Conservation (phyloP, 1,140 invertebrate genomes). For the Himalopsyche phryganea region DNA sequence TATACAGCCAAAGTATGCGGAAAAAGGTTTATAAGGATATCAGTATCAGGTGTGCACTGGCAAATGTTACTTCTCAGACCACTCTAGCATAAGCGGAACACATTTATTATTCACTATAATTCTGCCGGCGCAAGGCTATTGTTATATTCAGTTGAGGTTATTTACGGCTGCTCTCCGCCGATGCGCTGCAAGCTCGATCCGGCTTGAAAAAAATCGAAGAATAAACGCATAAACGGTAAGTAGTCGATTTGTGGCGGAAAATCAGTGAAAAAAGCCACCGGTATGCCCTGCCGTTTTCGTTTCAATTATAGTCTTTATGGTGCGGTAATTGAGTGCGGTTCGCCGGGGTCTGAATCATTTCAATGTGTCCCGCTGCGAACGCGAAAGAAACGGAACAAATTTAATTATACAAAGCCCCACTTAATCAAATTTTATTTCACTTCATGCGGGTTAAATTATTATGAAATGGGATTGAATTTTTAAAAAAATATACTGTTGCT, state of each 20-base stretch:
- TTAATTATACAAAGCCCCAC: no score
- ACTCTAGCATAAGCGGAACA: constrained; percentile 1
- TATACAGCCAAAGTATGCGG: background rate
- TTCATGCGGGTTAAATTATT: no score
- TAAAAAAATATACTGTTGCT: no score
- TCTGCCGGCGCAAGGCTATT: constrained; percentile 4
- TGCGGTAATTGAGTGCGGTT: constrained; percentile 4
- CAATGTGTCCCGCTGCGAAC: no score
- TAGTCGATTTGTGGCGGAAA: constrained; percentile 5
- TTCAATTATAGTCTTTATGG: constrained; percentile 16
- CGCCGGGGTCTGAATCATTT: no score
- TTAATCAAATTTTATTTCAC: no score
- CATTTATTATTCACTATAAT: constrained; percentile 25
- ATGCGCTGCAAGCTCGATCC: background rate
- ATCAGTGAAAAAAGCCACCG: constrained; percentile 4
- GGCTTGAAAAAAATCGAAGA: background rate
- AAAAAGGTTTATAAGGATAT: constrained; percentile 1
- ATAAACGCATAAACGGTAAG: constrained; percentile 14
- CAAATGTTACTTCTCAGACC: background rate
- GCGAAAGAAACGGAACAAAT: no score
- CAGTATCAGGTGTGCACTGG: constrained; percentile 8
- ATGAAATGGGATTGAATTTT: no score
- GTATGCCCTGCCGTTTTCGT: background rate
- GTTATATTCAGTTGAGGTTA: constrained; percentile 13
- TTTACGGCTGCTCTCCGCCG: background rate